phyloP scores from a whole-genome alignment of 2,797 vertebrate genomes.

The Moxostoma hubbsi region DNA sequence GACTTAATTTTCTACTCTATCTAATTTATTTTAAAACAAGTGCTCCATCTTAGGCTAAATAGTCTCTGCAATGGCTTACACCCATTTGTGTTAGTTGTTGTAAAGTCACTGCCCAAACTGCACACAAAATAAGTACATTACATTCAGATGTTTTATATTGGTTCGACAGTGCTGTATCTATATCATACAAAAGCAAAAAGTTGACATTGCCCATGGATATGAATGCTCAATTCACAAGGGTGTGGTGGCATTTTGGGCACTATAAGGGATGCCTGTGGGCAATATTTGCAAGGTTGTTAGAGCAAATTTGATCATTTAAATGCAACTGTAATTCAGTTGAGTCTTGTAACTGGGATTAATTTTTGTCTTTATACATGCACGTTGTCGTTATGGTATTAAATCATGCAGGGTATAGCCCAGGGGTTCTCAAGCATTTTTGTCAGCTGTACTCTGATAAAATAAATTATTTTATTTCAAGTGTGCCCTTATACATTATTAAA shows the following conservation, averaged over 20 bases:
- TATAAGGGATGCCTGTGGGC: neutral
- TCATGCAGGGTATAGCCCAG: neutral
- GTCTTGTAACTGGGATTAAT: neutral
- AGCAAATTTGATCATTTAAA: conserved; percentile 5
- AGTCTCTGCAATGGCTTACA: too few species aligned
- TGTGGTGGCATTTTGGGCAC: neutral
- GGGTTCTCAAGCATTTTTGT: too few species aligned
- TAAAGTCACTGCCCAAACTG: too few species aligned
- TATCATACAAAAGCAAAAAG: neutral
- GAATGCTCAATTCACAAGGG: neutral
- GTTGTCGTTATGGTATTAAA: neutral
- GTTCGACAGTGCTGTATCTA: neutral
- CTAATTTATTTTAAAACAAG: too few species aligned
- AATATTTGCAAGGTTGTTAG: neutral
- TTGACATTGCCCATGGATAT: conserved; percentile 8
- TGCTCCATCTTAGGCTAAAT: too few species aligned
- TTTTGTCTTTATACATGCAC: neutral
- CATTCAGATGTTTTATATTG: neutral
- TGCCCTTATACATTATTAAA: too few species aligned
- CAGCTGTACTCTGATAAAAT: too few species aligned
- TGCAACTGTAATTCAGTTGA: neutral
- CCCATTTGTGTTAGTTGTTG: too few species aligned
- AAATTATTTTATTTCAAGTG: too few species aligned
- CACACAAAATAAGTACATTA: neutral
- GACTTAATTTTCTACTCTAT: too few species aligned